Base-by-base conservation (phyloP, 37 sponge, comb jelly and placozoan species). In the Sycon ciliatum region DNA sequence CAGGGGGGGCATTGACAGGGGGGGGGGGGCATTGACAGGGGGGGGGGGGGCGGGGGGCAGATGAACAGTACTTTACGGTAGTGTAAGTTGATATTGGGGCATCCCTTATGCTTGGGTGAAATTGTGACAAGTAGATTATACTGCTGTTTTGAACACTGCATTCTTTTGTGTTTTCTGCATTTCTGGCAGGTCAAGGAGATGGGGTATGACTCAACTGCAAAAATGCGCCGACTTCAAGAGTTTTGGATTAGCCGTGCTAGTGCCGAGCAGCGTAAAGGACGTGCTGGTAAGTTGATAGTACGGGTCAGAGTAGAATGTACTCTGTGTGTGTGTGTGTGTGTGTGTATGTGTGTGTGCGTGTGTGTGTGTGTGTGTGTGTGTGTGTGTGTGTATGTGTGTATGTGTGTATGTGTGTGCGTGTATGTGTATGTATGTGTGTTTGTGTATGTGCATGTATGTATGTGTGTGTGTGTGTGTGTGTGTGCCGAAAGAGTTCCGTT, bases 161-260 rank as follows among this genome's bases (percentile, higher is more conserved):
- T 23, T 27, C 11, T n/a, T 3, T 33, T 75, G 40, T 75, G 39
- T 34, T 26, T 39, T 16, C 33, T 13, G 34, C 28, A 42, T 2
- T 29, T 0, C 46, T 27, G 38, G 28, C 66, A 91, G 85, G 87
- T 94, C 62, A 94, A 94, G 73, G 95, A 94, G 67, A 94, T 94
- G 95, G 79, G 89, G n/a, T 94, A 80, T 65, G 95, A 94, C 69
- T 52, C 82, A 18, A 61, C 73, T 23, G 62, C 74, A 24, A 94
- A 94, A 78, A 86, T 94, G 87, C 77, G 85, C 32, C 66, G 87
- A 36, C 73, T 94, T 5, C 95, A 94, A 62, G 95, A 94, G 75
- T 94, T 94, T 61, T 94, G 95, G 95, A 85, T 94, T 72, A 94
- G 95, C 55, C 80, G 82, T 11, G 95, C 95, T 65, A 94, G 95